Evolutionary conservation across 1,140 invertebrate genomes (phyloP), one percentile per base, ranked within the genome.

Genomic region (Scylla paramamosain): DNA sequence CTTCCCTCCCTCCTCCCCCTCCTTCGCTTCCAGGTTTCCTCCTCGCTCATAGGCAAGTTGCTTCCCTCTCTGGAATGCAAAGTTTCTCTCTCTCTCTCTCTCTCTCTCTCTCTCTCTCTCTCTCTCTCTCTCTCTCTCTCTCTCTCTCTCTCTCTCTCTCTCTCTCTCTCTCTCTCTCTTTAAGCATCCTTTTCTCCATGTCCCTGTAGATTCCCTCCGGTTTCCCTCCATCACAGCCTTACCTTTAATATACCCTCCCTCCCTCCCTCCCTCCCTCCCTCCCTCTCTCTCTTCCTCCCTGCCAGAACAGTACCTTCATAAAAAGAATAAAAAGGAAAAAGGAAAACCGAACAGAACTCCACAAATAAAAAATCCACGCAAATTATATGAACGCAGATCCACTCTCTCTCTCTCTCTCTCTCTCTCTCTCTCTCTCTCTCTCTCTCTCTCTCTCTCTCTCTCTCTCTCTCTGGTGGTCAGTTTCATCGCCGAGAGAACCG

Each of bases 361-460:
- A 39, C 1, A 39, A 39, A 39, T 2, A 39, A 39, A 39, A 39
- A 39, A 39, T 39, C 39, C 39, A 39, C 39, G 39, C 39, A 39
- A 39, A 2, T 39, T 6, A 39, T 39, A n/a, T 29, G 7, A 25
- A n/a, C 1, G 4, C 39, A 39, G 39, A 6, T 39, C 39, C 77
- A 3, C 7, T 83, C 77, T 83, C 77, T 83, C 7, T 83, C 77
- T 83, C 77, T 83, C 77, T 83, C 77, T 83, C 77, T 83, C 77
- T 83, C 77, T 83, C 77, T 83, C 77, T 83, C 77, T 83, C 77
- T 83, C 77, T 83, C 77, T 83, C 77, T 83, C 77, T 83, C 77
- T 83, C 77, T 83, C 77, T 83, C 77, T 83, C 77, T 83, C 77
- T 83, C 77, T n/a, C 77, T 29, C 77, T 83, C 25, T 83, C 25